Conservation (phyloP, 2,797 vertebrate genomes). For the Nothura maculosa region DNA sequence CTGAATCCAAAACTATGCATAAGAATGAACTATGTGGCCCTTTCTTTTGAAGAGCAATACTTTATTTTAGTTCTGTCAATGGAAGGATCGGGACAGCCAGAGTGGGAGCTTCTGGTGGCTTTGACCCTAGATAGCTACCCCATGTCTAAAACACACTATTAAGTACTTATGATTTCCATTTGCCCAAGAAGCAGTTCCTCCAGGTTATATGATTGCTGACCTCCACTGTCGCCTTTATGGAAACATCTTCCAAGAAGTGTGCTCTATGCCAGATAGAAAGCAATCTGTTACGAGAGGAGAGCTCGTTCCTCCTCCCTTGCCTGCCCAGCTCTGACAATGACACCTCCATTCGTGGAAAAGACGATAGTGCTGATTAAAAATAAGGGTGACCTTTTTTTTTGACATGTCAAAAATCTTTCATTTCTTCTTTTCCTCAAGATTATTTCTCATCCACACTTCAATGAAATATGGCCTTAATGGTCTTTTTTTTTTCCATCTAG, state of each 20-base stretch:
- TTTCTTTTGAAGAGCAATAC: neutral
- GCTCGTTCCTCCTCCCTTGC: neutral
- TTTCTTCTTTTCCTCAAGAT: conserved; percentile 44
- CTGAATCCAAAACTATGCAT: neutral
- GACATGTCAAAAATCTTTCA: conserved; percentile 40
- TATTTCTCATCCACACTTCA: conserved; percentile 16
- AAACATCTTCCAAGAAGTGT: neutral
- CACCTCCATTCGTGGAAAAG: conserved; percentile 11
- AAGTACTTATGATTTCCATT: neutral
- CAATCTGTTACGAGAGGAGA: neutral
- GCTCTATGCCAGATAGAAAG: neutral
- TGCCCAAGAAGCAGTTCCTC: neutral
- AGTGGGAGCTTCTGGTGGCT: neutral
- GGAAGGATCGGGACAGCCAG: neutral
- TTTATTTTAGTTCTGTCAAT: neutral
- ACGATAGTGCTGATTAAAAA: conserved; percentile 36
- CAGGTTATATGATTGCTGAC: neutral
- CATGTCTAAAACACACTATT: neutral
- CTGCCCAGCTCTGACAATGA: neutral
- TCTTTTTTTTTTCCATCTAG: neutral
- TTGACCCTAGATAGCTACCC: neutral
- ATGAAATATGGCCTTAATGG: conserved; percentile 36
- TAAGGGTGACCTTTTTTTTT: conserved; percentile 46
- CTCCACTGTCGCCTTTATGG: neutral
- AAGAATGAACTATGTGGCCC: neutral